Conservation (phyloP, 2,888 invertebrate genomes). For the Dorcus parallelipipedus region DNA sequence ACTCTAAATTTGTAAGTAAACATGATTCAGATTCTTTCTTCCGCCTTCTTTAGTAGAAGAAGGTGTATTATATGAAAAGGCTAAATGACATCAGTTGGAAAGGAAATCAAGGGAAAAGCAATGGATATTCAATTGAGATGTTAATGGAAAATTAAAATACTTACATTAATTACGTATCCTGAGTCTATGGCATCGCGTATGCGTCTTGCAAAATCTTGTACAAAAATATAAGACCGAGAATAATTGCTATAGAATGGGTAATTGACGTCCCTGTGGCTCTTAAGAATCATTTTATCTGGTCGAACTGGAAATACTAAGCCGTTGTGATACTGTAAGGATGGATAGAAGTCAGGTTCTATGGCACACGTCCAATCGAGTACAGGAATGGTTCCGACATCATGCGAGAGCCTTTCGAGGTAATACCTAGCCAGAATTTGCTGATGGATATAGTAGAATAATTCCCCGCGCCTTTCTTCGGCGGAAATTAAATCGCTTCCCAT, state of each 20-base stretch:
- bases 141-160: slow-evolving; percentile 14
- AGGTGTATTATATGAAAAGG: too few relatives aligned
- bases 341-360: slow-evolving; percentile 59
- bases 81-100: too few relatives aligned
- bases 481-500: slow-evolving; percentile 56
- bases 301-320: slow-evolving; percentile 65
- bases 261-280: too few relatives aligned
- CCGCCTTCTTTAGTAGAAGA: too few relatives aligned
- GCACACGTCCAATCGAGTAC: slow-evolving; percentile 54
- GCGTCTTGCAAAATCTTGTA: slow-evolving; percentile 51
- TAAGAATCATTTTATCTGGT: background rate
- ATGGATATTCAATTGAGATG: too few relatives aligned
- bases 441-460: slow-evolving; percentile 61
- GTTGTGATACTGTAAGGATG: slow-evolving; percentile 61
- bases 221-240: slow-evolving; percentile 50
- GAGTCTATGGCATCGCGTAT: slow-evolving; percentile 58
- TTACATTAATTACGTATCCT: slow-evolving; percentile 49
- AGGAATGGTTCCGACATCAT: slow-evolving; percentile 64
- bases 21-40: too few relatives aligned
- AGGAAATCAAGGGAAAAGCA: too few relatives aligned
- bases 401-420: slow-evolving; percentile 71
- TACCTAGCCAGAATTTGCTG: slow-evolving; percentile 69
- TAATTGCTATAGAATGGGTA: slow-evolving; percentile 36
- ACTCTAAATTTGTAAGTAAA: too few relatives aligned
- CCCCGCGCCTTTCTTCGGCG: slow-evolving; percentile 59